Percentiles rank a stretch among this genome's conserved stretches.
phyloP scores from a whole-genome alignment of 2,797 vertebrate genomes.

The Sebastes matsubarae region DNA sequence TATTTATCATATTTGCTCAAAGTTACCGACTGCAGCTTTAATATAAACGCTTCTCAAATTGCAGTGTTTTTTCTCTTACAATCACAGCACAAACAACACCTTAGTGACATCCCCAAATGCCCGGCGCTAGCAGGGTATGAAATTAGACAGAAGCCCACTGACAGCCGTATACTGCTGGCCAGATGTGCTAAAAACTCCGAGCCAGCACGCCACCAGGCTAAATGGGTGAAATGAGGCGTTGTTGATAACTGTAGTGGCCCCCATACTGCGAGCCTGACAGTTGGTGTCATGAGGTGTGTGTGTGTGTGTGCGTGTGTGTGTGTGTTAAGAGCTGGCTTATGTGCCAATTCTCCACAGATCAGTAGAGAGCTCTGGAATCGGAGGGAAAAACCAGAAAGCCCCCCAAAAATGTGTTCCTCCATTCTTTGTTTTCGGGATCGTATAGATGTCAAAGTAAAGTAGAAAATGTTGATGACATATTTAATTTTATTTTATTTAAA shows the following conservation, averaged over 20 bases:
- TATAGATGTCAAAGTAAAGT: neutral
- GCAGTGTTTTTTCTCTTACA: neutral
- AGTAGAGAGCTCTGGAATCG: conserved; percentile 1
- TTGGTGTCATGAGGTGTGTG: conserved; percentile 19
- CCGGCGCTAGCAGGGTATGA: conserved; percentile 51
- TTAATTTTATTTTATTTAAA: neutral
- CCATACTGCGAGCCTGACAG: conserved; percentile 51
- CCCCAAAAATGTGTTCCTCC: neutral
- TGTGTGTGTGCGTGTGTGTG: conserved; percentile 15
- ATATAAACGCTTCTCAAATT: neutral
- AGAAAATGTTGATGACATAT: neutral
- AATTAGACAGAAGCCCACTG: conserved; percentile 60
- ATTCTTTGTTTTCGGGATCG: neutral
- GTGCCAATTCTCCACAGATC: conserved; percentile 44
- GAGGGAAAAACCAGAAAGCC: neutral
- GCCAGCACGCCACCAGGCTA: conserved; percentile 57
- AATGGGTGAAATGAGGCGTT: conserved; percentile 72
- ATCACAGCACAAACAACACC: conserved; percentile 6
- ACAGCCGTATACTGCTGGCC: conserved; percentile 45
- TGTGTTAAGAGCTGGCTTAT: conserved; percentile 11
- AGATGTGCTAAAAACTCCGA: conserved; percentile 65
- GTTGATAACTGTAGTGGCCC: conserved; percentile 62
- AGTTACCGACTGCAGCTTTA: neutral
- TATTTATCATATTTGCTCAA: too few relatives aligned
- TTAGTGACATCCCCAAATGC: conserved; percentile 3